These are phyloP conservation scores for Harlomillsia oculata DNA, from an alignment of 1,140 invertebrate species.

Conservation along the genomic window DNA sequence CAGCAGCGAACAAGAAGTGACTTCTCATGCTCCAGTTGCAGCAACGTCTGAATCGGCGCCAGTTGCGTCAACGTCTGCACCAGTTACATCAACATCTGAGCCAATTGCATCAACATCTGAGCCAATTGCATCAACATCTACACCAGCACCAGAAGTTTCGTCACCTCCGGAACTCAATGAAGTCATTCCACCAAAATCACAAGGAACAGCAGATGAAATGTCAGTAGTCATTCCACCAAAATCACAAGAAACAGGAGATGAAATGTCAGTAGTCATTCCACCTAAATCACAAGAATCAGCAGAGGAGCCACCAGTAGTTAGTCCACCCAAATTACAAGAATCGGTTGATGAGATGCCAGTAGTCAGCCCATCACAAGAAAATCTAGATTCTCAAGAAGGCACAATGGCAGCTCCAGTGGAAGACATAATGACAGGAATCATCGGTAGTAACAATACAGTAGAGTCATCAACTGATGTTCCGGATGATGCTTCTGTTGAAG, in stretches of 20 bases:
- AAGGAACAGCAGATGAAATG: background rate
- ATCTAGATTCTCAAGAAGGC: too few species aligned
- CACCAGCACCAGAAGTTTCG: constrained; percentile 17
- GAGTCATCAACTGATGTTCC: background rate
- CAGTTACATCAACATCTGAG: background rate
- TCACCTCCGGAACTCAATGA: constrained; percentile 5
- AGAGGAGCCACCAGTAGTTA: background rate
- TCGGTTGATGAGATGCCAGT: constrained; percentile 13
- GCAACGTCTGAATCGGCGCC: background rate
- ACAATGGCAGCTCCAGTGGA: background rate
- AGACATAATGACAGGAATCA: constrained; percentile 14
- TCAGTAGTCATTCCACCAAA: too few species aligned
- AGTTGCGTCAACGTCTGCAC: background rate
- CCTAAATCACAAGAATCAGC: constrained; percentile 5
- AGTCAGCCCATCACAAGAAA: background rate
- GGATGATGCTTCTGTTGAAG: background rate
- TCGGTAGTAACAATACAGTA: background rate
- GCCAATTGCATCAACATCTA: background rate
- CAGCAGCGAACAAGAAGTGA: background rate
- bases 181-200: background rate
- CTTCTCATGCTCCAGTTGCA: background rate
- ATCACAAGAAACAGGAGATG: background rate
- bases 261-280: background rate
- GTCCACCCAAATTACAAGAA: constrained; percentile 6
- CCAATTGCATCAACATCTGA: too few species aligned